Conservation (phyloP, 2,888 invertebrate species). For the Epistrophe eligans region DNA sequence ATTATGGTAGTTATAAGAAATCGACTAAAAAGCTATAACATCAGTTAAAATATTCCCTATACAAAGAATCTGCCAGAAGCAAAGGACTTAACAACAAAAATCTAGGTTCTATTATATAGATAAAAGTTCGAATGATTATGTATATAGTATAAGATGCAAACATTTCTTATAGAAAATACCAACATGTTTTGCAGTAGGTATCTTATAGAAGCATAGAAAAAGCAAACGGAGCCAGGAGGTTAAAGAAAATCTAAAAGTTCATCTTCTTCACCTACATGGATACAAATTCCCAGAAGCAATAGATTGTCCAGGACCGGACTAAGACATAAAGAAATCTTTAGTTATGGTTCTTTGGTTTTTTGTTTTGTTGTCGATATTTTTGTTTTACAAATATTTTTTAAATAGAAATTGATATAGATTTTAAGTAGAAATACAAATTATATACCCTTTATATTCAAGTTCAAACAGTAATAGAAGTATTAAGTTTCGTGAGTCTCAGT, state of each 20-base stretch:
- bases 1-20: constrained; percentile 15
- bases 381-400: no score
- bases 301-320: neutral
- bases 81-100: constrained; percentile 21
- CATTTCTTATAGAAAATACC: constrained; percentile 14
- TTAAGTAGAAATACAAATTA: no score
- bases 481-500: no score
- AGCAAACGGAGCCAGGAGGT: neutral
- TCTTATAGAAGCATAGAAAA: neutral
- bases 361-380: no score
- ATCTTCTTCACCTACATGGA: constrained; percentile 37
- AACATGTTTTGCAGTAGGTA: constrained; percentile 8
- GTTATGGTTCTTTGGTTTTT: accelerated
- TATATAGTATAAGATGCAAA: constrained; percentile 3
- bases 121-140: neutral
- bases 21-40: neutral
- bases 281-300: constrained; percentile 4
- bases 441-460: no score
- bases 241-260: constrained; percentile 59
- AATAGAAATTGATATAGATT: no score
- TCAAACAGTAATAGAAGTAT: no score
- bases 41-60: constrained; percentile 36
- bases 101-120: neutral
- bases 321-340: neutral
- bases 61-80: neutral